Base-by-base conservation (phyloP, 2,797 vertebrate genomes). In the Gymnoscopelus microlampas region DNA sequence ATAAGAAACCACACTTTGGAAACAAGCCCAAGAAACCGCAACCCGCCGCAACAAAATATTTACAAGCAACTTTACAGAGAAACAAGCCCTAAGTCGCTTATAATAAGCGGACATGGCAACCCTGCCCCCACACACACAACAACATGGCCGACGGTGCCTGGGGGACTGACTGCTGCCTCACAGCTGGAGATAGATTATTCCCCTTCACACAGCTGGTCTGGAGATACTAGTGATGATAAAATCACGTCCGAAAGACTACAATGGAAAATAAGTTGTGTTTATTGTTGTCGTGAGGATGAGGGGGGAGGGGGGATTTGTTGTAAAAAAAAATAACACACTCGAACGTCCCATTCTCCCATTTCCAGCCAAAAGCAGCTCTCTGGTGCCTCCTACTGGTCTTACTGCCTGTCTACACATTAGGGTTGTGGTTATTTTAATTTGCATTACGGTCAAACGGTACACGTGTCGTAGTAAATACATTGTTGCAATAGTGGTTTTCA, bases 101-200 rank as follows among this genome's bases (percentile, higher is more conserved):
- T n/a, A n/a, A n/a, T n/a, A n/a, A n/a, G 19, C 19, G 19, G 19
- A 19, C 19, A 19, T 19, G 19, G 19, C 19, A 19, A 19, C 19
- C 19, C 1, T 19, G 19, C 19, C 19, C 19, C 26, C 26, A 29
- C 26, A 29, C 26, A 29, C 73, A 63, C 73, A 60, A 73, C 86
- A 93, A 93, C 90, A 93, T 92, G 90, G 90, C 90, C 82, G 90
- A 82, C 88, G 75, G 83, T 68, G 87, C 66, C 79, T 86, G 86
- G 26, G 2, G 26, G 26, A 29, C 26, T 4, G 88, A 87, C 83
- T 61, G 83, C 79, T 82, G 81, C 76, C 80, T 76, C 58, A 79
- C 87, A 90, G 86, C 86, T 88, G 88, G 85, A 89, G 84, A 72
- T 23, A 59, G 50, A 68, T 65, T 60, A 69, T 0, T 58, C 56